A percentile compares a stretch with the other conserved stretches of the same genome.
Evolutionary conservation across 1,140 invertebrate species (phyloP).

Genomic region (Heliconius melpomene): DNA sequence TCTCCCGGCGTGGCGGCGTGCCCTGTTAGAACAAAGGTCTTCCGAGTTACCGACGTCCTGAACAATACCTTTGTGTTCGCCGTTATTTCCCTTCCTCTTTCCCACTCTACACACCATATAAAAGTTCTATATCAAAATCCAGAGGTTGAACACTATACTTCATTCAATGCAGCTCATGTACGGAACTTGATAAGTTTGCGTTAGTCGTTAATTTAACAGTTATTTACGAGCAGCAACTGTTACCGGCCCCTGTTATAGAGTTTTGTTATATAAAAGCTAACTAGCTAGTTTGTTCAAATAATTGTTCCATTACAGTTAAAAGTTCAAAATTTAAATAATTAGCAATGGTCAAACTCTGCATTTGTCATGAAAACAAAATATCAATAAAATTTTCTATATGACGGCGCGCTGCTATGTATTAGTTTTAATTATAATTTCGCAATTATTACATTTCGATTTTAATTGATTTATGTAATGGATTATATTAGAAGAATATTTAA

Average conservation of each 20-base stretch:
- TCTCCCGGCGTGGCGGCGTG: conserved; percentile 33
- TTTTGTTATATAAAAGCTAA: conserved; percentile 8
- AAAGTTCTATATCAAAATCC: conserved; percentile 32
- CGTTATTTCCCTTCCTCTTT: conserved; percentile 11
- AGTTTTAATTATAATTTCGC: too few species aligned
- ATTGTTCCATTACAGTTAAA: neutral
- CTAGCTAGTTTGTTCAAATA: neutral
- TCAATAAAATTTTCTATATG: too few species aligned
- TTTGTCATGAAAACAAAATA: too few species aligned
- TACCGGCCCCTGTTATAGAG: neutral
- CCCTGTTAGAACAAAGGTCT: conserved; percentile 60
- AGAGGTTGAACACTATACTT: conserved; percentile 8
- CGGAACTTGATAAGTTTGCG: conserved; percentile 12
- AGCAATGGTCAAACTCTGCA: too few species aligned
- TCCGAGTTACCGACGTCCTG: conserved; percentile 49
- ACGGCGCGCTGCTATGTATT: too few species aligned
- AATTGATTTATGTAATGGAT: too few species aligned
- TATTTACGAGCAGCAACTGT: conserved; percentile 10
- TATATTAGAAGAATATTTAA: too few species aligned
- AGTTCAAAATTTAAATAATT: too few species aligned
- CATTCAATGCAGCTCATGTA: conserved; percentile 12
- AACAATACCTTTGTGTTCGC: conserved; percentile 48
- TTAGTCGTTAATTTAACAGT: conserved; percentile 11
- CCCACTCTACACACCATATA: conserved; percentile 17
- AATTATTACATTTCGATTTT: too few species aligned